phyloP scores from a whole-genome alignment of 2,888 invertebrate genomes.

The Patella pellucida region DNA sequence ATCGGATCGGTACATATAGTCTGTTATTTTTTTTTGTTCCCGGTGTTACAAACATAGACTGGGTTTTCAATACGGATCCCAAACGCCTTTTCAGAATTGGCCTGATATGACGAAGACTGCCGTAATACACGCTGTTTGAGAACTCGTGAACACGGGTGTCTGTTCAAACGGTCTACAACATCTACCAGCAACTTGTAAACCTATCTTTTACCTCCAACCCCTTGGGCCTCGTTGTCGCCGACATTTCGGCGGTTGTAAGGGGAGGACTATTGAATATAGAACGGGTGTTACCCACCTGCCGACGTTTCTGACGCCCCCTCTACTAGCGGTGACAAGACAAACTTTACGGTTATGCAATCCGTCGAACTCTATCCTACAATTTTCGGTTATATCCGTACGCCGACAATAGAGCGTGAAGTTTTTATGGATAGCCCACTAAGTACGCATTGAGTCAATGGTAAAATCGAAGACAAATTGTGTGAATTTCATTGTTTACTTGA shows the following conservation, averaged over 20 bases:
- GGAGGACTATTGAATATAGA: background rate
- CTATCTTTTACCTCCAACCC: background rate
- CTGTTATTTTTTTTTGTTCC: too few species aligned
- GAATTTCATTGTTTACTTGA: background rate
- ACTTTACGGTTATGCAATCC: background rate
- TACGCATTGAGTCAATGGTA: background rate
- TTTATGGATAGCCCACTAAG: conserved; percentile 2
- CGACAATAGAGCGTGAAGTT: conserved; percentile 5
- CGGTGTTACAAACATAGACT: too few species aligned
- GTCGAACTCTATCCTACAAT: conserved; percentile 11
- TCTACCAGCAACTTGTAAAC: too few species aligned
- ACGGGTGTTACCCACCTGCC: conserved; percentile 1
- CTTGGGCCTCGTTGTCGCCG: background rate
- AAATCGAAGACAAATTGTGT: background rate
- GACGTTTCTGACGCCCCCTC: background rate
- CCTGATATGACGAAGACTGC: too few species aligned
- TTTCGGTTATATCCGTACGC: conserved; percentile 4
- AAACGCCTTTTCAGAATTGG: too few species aligned
- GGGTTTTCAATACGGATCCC: too few species aligned
- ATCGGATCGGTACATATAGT: too few species aligned
- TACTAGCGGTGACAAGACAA: conserved; percentile 1
- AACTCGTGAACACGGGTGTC: too few species aligned
- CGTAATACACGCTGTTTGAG: too few species aligned
- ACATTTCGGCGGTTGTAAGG: background rate
- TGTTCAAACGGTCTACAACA: too few species aligned